phyloP scores from a whole-genome alignment of 2,888 invertebrate genomes.

The Chalcosyrphus nemorum region DNA sequence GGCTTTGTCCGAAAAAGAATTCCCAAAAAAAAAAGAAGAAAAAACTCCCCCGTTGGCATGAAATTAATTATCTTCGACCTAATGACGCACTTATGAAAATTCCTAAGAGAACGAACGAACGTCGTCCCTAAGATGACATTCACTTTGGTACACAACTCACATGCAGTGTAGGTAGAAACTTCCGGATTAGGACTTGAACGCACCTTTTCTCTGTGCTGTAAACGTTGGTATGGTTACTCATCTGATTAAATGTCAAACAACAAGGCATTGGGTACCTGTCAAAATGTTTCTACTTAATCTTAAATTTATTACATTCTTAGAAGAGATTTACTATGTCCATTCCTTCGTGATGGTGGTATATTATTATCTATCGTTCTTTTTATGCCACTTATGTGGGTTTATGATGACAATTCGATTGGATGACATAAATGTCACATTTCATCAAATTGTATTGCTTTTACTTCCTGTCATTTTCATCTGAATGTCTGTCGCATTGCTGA shows the following conservation, averaged over 20 bases:
- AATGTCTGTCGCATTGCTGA: constrained; percentile 16
- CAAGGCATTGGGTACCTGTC: constrained; percentile 45
- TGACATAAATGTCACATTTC: constrained; percentile 64
- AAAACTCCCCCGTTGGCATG: constrained; percentile 22
- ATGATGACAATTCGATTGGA: constrained; percentile 26
- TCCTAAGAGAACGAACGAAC: constrained; percentile 43
- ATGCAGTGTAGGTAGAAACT: constrained; percentile 43
- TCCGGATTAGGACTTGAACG: constrained; percentile 62
- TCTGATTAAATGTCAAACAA: constrained; percentile 45
- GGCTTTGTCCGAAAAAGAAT: constrained; percentile 40
- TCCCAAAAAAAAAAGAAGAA: no score
- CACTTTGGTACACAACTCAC: no score
- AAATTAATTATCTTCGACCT: constrained; percentile 65
- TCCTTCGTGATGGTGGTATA: not conserved
- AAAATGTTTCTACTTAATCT: constrained; percentile 63
- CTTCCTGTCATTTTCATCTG: constrained; percentile 72
- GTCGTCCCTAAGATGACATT: constrained; percentile 23
- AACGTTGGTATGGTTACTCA: constrained; percentile 7
- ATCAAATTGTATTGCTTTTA: constrained; percentile 55
- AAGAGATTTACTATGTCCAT: constrained; percentile 3
- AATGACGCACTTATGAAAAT: constrained; percentile 70
- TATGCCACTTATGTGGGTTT: constrained; percentile 43
- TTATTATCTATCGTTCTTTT: constrained; percentile 39
- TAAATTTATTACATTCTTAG: constrained; percentile 55
- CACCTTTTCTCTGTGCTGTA: not conserved